Evolutionary conservation across 2,888 invertebrate genomes (phyloP).

Genomic region (Agrypnus murinus): DNA sequence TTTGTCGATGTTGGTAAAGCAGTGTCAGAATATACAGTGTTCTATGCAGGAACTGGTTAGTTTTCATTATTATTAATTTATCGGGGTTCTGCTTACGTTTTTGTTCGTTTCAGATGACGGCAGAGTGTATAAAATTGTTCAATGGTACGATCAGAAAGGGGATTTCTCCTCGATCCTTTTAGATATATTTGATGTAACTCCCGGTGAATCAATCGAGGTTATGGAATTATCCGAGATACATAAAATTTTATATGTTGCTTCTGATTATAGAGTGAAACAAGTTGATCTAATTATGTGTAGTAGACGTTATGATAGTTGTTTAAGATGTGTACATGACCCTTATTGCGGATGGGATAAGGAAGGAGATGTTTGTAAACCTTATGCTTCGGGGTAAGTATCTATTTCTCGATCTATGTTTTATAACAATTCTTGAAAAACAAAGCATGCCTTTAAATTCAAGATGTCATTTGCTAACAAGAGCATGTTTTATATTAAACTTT

Average conservation of each 20-base stretch:
- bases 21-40: constrained; percentile 87
- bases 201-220: constrained; percentile 91
- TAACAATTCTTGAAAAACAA: no score
- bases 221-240: constrained; percentile 93
- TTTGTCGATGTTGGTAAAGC: constrained; percentile 85
- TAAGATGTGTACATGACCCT: constrained; percentile 94
- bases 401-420: no score
- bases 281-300: constrained; percentile 93
- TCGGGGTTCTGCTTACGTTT: not conserved
- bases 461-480: no score
- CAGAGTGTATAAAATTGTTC: constrained; percentile 94
- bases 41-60: constrained; percentile 91
- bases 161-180: constrained; percentile 90
- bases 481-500: no score
- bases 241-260: constrained; percentile 92
- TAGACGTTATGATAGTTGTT: constrained; percentile 92
- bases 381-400: constrained; percentile 83
- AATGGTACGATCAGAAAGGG: constrained; percentile 81
- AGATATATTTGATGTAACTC: constrained; percentile 94
- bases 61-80: no score
- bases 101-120: constrained; percentile 81
- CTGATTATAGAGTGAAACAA: constrained; percentile 91
- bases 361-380: constrained; percentile 89
- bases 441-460: no score
- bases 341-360: constrained; percentile 98